A percentile compares a stretch with the other conserved stretches of the same genome.
These are phyloP conservation scores for Lepidurus packardi DNA, from an alignment of 1,140 invertebrate genomes.

Conservation along the genomic window DNA sequence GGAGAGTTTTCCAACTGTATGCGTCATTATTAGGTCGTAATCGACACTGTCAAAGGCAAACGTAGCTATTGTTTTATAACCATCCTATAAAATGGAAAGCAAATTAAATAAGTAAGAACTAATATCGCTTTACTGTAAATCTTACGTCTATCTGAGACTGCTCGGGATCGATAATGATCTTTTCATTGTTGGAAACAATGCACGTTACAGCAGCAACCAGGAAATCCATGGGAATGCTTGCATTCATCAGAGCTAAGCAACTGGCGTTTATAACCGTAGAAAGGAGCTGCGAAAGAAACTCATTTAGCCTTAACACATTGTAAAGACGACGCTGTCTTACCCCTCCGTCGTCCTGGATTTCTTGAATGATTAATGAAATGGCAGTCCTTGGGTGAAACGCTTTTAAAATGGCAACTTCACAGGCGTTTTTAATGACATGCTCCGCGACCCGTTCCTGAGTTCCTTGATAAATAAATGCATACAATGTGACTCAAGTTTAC, in stretches of 20 bases:
- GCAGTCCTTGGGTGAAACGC: conserved; percentile 68
- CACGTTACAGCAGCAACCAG: conserved; percentile 70
- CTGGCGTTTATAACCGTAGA: conserved; percentile 73
- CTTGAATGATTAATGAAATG: conserved; percentile 73
- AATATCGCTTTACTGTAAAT: conserved; percentile 27
- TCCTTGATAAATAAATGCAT: conserved; percentile 46
- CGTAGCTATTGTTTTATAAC: conserved; percentile 53
- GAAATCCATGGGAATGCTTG: conserved; percentile 70
- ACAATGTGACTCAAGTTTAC: conserved; percentile 2
- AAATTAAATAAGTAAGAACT: conserved; percentile 31
- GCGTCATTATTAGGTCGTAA: conserved; percentile 56
- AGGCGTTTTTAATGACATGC: conserved; percentile 64
- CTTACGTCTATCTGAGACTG: conserved; percentile 47
- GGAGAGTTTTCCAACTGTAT: conserved; percentile 61
- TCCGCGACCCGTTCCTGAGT: conserved; percentile 67
- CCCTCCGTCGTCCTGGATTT: conserved; percentile 76
- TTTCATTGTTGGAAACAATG: conserved; percentile 57
- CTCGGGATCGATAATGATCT: conserved; percentile 59
- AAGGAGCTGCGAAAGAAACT: conserved; percentile 54
- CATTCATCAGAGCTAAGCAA: conserved; percentile 72
- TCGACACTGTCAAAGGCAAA: conserved; percentile 65
- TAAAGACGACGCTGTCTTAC: conserved; percentile 49
- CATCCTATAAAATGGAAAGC: conserved; percentile 41
- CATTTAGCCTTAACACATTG: neutral
- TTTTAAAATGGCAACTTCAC: conserved; percentile 63